Conservation (phyloP, 2,888 invertebrate genomes). For the Erebia ligea region DNA sequence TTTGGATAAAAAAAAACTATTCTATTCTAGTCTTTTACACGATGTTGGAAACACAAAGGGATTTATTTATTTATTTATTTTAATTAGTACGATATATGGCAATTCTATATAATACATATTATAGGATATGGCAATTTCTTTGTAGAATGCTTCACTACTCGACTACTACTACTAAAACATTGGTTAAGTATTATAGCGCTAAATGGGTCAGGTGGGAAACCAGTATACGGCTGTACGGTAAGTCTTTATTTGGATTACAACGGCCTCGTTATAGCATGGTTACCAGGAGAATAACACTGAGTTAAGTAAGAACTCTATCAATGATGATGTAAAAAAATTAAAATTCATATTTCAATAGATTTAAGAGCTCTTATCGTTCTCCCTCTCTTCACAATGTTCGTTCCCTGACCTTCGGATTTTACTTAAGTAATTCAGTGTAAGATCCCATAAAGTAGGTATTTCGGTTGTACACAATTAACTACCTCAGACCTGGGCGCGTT, state of each 20-base stretch:
- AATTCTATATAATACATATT: neutral
- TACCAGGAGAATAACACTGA: neutral
- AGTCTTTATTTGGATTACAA: constrained; percentile 17
- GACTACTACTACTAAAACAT: neutral
- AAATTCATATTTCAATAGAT: neutral
- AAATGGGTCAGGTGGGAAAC: constrained; percentile 18
- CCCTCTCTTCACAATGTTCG: too few relatives aligned
- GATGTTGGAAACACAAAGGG: too few relatives aligned
- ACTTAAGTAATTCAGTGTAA: too few relatives aligned
- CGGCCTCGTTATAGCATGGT: neutral
- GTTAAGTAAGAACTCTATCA: neutral
- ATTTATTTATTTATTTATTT: too few relatives aligned
- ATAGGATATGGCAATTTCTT: neutral
- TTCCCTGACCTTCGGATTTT: too few relatives aligned
- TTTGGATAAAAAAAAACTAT: too few relatives aligned
- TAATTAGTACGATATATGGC: too few relatives aligned
- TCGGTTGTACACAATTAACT: too few relatives aligned
- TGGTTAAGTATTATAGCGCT: neutral
- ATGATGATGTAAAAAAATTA: neutral
- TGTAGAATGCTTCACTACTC: neutral
- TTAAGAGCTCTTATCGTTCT: neutral
- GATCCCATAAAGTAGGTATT: too few relatives aligned
- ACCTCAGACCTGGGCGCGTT: too few relatives aligned
- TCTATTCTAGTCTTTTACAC: too few relatives aligned
- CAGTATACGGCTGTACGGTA: constrained; percentile 1